Conservation (phyloP, 2,888 invertebrate species). For the Ectemnius cavifrons region DNA sequence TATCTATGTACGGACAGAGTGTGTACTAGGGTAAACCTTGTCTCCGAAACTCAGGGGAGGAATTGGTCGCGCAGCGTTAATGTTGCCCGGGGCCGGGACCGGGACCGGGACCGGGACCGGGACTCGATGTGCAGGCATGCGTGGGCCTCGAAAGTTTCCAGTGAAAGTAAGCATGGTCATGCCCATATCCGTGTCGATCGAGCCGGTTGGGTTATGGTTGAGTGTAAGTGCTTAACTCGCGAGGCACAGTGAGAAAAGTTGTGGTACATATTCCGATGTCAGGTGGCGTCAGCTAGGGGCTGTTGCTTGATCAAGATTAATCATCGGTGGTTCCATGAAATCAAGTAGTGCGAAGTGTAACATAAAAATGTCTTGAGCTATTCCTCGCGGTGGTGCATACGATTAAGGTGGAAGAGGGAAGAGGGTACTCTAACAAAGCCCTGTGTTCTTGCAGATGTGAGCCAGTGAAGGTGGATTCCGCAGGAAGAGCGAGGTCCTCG, state of each 20-base stretch:
- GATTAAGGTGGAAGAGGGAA: background rate
- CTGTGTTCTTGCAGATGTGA: slow-evolving; percentile 69
- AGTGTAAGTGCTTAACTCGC: slow-evolving; percentile 46
- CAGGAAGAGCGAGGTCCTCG: slow-evolving; percentile 71
- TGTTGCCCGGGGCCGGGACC: background rate
- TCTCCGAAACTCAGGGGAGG: background rate
- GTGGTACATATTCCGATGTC: slow-evolving; percentile 3
- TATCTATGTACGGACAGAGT: too few species aligned
- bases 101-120: background rate
- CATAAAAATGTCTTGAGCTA: background rate
- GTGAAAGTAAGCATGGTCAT: slow-evolving; percentile 54
- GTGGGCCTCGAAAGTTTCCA: slow-evolving; percentile 48
- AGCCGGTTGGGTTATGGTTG: slow-evolving; percentile 51
- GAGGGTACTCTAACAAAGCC: background rate
- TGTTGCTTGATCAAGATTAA: too few species aligned
- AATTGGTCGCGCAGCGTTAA: slow-evolving; percentile 2
- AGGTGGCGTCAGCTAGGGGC: too few species aligned
- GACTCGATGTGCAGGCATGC: background rate
- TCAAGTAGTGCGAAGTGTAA: background rate
- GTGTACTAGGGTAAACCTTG: too few species aligned
- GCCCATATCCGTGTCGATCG: slow-evolving; percentile 25
- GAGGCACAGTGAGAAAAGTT: slow-evolving; percentile 26
- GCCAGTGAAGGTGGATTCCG: slow-evolving; percentile 67
- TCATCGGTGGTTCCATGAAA: too few species aligned
- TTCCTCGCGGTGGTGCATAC: background rate